Evolutionary conservation across 2,113 vertebrate species (phyloP), one percentile per base, ranked within the genome.

Genomic region (Lontra canadensis): DNA sequence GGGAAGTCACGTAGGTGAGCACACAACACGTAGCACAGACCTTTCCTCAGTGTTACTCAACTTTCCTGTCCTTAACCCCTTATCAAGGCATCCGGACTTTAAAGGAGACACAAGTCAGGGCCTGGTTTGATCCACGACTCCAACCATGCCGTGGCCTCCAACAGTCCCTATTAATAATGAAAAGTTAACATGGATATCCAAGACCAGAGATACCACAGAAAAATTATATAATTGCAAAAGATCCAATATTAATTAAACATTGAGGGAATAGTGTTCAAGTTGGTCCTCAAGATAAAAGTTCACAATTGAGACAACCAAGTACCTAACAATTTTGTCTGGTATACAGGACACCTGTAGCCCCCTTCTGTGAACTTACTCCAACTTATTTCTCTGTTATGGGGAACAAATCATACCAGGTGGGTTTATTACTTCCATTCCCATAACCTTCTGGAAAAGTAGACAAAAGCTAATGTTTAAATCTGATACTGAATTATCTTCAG

Each of bases 371-470:
- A 36, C 67, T 92, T 57, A 49, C 6, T 42, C 31, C 2, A 34
- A 20, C 36, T 69, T 69, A 12, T 21, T 79, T 69, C 84, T 10
- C 25, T 88, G 26, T 81, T 61, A 23, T 55, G 11, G 14, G 15
- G n/a, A 79, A 74, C 2, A n/a, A 18, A 29, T 47, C 3, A 12
- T 2, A 69, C 31, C 96, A 97, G 92, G 11, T 96, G 91, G 2
- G 15, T 34, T 69, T 34, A 31, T 49, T 57, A 25, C 29, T 93
- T 93, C 25, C 34, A 83, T 97, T 97, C 93, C 59, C 95, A 93
- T 63, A 93, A 94, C 55, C 79, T 95, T 93, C 17, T 69, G 47
- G 47, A 90, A 87, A 93, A 88, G 26, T 61, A 13, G 44, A 74
- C 80, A 69, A 1, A 65, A 12, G 18, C 44, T 69, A 4, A 74